Evolutionary conservation across 2,797 vertebrate genomes (phyloP).

Genomic region (Diglossa cyanea): DNA sequence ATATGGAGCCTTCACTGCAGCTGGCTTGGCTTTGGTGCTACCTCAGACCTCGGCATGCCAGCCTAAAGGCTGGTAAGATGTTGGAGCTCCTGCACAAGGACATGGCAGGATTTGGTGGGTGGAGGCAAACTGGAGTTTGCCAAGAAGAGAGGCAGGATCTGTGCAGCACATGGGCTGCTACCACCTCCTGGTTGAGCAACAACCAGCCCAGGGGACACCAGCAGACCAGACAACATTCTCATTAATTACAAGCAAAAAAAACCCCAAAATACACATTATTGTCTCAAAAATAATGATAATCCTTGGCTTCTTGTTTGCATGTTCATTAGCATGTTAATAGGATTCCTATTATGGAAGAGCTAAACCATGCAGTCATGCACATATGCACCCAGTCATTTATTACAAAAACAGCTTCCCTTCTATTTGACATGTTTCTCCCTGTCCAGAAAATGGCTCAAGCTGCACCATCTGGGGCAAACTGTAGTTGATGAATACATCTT

Average conservation of each 20-base stretch:
- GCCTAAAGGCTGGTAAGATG: neutral
- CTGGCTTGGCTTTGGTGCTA: neutral
- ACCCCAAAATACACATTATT: neutral
- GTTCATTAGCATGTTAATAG: neutral
- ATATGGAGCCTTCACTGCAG: neutral
- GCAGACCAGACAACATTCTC: neutral
- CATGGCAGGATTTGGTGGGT: too few relatives aligned
- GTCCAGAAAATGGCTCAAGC: neutral
- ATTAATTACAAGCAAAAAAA: neutral
- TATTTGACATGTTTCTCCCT: neutral
- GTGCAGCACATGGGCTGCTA: neutral
- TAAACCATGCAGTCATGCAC: neutral
- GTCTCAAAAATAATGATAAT: neutral
- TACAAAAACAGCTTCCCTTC: neutral
- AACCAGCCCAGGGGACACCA: neutral
- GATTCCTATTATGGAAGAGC: neutral
- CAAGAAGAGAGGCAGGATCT: neutral
- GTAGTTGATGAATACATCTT: neutral
- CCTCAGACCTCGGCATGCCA: neutral
- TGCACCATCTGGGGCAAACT: neutral
- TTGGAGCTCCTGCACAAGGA: neutral
- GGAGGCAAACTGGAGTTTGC: neutral
- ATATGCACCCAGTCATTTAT: neutral
- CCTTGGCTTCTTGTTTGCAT: neutral
- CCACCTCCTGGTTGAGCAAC: neutral